A percentile compares a stretch with the other conserved stretches of the same genome.
Conservation (phyloP, 2,113 vertebrate species). For the Rhabdornis inornatus region DNA sequence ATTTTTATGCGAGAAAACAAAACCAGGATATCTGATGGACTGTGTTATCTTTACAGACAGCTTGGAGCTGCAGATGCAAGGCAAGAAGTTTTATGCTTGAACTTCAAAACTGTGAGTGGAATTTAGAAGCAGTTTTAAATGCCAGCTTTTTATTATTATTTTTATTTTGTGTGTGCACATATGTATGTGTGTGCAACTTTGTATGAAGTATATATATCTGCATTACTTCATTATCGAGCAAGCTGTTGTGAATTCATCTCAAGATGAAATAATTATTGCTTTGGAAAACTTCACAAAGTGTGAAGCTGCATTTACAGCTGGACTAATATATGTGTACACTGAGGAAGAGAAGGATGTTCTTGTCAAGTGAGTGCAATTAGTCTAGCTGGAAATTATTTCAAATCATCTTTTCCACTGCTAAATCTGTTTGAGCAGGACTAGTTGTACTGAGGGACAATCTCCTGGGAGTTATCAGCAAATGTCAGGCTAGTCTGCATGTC, state of each 20-base stretch:
- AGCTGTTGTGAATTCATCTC: background rate
- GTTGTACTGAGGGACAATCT: background rate
- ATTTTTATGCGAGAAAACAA: constrained; percentile 59
- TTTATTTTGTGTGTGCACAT: background rate
- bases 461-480: constrained; percentile 21
- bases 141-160: background rate
- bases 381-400: background rate
- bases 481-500: background rate
- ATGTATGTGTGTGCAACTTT: constrained; percentile 25
- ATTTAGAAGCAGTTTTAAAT: constrained; percentile 43
- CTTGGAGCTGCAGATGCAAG: constrained; percentile 57
- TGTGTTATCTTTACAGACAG: constrained; percentile 49
- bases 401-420: constrained; percentile 35
- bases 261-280: background rate
- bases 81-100: constrained; percentile 57
- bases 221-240: constrained; percentile 30
- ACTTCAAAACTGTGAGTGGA: constrained; percentile 63
- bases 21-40: constrained; percentile 48
- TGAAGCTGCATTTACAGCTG: background rate
- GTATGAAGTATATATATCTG: background rate
- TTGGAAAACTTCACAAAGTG: constrained; percentile 15
- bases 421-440: background rate
- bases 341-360: background rate
- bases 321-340: background rate
- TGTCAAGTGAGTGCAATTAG: constrained; percentile 10